Evolutionary conservation across 2,113 vertebrate species (phyloP).

Genomic region (Mungos mungo): DNA sequence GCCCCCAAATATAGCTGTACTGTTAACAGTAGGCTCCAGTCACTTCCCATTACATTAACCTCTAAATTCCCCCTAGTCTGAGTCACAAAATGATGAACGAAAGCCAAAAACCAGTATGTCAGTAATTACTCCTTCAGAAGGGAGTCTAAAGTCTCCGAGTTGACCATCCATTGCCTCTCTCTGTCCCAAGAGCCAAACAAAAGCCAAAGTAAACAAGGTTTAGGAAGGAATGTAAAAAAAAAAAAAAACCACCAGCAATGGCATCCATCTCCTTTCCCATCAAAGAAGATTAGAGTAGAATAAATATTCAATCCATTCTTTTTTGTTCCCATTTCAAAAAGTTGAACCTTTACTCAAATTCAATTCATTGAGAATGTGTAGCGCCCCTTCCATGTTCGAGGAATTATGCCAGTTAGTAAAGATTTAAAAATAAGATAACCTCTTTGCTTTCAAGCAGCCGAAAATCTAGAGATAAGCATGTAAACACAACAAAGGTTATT

Average conservation of each 20-base stretch:
- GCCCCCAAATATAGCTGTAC: not conserved
- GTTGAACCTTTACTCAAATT: conserved; percentile 1
- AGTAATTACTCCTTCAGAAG: conserved; percentile 19
- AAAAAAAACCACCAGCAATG: not conserved
- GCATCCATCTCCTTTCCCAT: not conserved
- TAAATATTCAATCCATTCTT: not conserved
- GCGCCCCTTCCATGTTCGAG: not conserved
- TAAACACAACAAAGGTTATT: not conserved
- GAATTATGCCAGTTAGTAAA: not conserved
- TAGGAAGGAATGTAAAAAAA: conserved; percentile 37
- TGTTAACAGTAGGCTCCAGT: not conserved
- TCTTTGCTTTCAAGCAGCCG: not conserved
- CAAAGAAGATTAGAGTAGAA: not conserved
- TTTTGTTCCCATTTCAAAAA: conserved; percentile 51
- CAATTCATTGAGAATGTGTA: not conserved
- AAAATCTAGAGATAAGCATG: not conserved
- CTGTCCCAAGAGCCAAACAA: conserved; percentile 2
- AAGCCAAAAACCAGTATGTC: not conserved
- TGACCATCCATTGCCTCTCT: conserved; percentile 3
- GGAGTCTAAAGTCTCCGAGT: not conserved
- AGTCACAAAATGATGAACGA: conserved; percentile 41
- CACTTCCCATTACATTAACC: not conserved
- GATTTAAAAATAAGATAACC: conserved; percentile 23
- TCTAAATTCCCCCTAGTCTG: not conserved
- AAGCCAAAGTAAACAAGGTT: conserved; percentile 48